Evolutionary conservation across 2,113 vertebrate genomes (phyloP).

Genomic region (Hirundichthys speculiger): DNA sequence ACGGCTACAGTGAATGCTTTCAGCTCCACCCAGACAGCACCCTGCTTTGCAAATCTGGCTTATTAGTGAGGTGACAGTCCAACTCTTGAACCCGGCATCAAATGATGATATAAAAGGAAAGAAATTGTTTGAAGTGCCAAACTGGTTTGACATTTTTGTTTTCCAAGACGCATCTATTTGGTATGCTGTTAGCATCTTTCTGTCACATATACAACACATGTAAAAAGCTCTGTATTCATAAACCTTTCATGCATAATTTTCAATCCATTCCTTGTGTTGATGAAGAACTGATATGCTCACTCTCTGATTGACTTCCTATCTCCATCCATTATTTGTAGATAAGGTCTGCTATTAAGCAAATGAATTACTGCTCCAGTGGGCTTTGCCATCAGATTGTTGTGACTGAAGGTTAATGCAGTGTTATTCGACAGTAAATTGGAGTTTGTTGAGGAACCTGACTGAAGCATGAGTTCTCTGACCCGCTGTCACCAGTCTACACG

Average conservation of each 20-base stretch:
- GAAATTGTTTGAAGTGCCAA: constrained; percentile 17
- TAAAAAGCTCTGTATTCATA: background rate
- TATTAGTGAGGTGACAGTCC: constrained; percentile 47
- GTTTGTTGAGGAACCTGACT: constrained; percentile 8
- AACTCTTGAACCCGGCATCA: constrained; percentile 21
- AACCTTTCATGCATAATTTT: no score
- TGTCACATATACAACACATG: background rate
- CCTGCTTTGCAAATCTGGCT: constrained; percentile 36
- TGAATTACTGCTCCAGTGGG: constrained; percentile 62
- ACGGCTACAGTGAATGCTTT: background rate
- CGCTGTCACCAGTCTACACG: background rate
- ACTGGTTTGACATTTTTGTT: background rate
- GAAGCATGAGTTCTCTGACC: constrained; percentile 60
- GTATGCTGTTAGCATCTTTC: background rate
- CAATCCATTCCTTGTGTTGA: constrained; percentile 33
- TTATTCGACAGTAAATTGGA: constrained; percentile 40
- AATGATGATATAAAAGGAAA: constrained; percentile 25
- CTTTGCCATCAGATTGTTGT: constrained; percentile 66
- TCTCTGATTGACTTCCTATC: constrained; percentile 56
- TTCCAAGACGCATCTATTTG: no score
- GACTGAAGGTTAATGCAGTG: constrained; percentile 75
- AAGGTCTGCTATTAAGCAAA: constrained; percentile 68
- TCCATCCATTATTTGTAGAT: constrained; percentile 46
- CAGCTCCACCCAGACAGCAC: constrained; percentile 24
- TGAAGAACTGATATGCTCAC: constrained; percentile 42